A percentile compares a stretch with the other conserved stretches of the same genome.
These are phyloP conservation scores for Ammospiza nelsoni DNA, from an alignment of 2,113 vertebrate genomes.

Conservation along the genomic window DNA sequence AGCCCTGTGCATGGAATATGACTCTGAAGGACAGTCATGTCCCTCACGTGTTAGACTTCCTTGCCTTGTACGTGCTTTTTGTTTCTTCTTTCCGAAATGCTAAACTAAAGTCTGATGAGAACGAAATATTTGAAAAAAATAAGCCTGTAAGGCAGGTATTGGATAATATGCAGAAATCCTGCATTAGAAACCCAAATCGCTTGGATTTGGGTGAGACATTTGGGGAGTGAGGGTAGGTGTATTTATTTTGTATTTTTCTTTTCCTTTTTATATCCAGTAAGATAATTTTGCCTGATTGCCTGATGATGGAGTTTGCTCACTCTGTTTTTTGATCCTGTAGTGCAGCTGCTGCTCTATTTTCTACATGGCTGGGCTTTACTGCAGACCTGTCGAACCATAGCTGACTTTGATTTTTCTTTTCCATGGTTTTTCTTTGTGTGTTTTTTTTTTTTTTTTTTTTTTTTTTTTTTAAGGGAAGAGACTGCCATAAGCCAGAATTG, in stretches of 20 bases:
- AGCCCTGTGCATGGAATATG: not conserved
- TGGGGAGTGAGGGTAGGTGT: not conserved
- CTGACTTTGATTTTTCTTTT: conserved; percentile 77
- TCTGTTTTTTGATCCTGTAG: conserved; percentile 69
- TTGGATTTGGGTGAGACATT: not conserved
- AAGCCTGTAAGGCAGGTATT: not conserved
- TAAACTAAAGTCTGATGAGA: not conserved
- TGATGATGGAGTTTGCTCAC: conserved; percentile 66
- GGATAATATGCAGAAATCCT: not conserved
- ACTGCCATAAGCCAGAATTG: conserved; percentile 46
- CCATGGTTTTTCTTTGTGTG: conserved; percentile 12
- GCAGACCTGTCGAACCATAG: conserved; percentile 80
- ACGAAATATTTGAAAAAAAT: not conserved
- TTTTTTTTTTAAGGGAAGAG: conserved; percentile 31
- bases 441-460: conserved; percentile 31
- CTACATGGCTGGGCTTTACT: conserved; percentile 87
- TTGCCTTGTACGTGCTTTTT: not conserved
- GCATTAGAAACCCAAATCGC: not conserved
- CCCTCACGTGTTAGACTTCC: not conserved
- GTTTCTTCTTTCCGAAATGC: not conserved
- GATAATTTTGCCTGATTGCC: conserved; percentile 73
- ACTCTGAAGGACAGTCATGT: not conserved
- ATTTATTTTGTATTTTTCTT: not conserved
- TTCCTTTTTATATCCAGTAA: not conserved
- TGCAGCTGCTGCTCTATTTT: conserved; percentile 86